phyloP scores from a whole-genome alignment of 1,140 invertebrate genomes.

The Parasteatoda tepidariorum region DNA sequence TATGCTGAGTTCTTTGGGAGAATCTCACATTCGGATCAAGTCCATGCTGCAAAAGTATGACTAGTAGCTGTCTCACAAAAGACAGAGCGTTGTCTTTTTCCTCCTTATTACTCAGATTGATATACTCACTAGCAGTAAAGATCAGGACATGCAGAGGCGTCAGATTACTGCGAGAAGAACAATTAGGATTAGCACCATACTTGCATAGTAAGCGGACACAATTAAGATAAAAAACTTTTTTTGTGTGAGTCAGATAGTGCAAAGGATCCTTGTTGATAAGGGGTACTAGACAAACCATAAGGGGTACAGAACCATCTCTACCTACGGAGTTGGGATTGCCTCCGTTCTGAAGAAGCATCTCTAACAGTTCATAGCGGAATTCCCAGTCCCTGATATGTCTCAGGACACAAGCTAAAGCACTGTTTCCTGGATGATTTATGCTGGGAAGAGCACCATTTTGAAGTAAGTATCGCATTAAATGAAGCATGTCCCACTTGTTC shows the following conservation, averaged over 20 bases:
- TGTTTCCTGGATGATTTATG: conserved; percentile 79
- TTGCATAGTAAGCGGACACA: conserved; percentile 78
- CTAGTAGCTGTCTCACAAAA: conserved; percentile 74
- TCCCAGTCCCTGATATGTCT: conserved; percentile 82
- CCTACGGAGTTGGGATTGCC: conserved; percentile 78
- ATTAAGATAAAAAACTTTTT: conserved; percentile 82
- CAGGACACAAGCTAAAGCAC: conserved; percentile 78
- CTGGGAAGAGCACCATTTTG: conserved; percentile 77
- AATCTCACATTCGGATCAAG: conserved; percentile 75
- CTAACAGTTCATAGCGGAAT: conserved; percentile 78
- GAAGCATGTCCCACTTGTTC: conserved; percentile 80
- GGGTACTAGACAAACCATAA: conserved; percentile 80
- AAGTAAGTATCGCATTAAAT: conserved; percentile 72
- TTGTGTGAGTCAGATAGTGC: conserved; percentile 80
- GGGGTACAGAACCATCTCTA: conserved; percentile 77
- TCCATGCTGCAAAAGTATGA: conserved; percentile 77
- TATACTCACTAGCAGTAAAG: conserved; percentile 80
- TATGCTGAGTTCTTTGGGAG: conserved; percentile 74
- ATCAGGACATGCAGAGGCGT: conserved; percentile 80
- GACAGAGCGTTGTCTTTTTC: conserved; percentile 73
- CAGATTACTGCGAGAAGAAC: conserved; percentile 77
- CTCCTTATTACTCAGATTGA: conserved; percentile 74
- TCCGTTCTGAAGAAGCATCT: conserved; percentile 78
- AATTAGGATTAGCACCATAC: conserved; percentile 80
- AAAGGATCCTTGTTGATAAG: conserved; percentile 81